Base-by-base conservation (phyloP, 35 echinoderm and acorn worm genomes). In the Ptychodera flava region DNA sequence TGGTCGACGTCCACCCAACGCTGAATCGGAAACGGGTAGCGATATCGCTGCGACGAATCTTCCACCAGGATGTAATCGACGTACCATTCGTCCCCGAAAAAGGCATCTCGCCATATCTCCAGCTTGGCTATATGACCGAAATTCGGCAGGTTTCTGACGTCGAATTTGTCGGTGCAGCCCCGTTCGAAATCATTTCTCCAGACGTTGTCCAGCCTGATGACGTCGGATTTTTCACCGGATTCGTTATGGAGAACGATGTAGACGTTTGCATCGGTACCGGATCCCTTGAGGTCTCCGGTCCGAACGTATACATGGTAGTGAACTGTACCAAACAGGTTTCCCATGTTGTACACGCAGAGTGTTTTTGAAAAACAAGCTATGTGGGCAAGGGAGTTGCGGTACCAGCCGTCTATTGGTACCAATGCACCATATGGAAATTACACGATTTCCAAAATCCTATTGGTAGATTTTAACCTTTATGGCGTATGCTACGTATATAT, bases 181-280 rank as follows among this genome's bases (percentile, higher is more conserved):
- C 84, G 32, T 82, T 95, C 93, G 78, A 95, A 92, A 33, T 95
- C 93, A 75, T 95, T 85, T 35, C 78, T 85, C 81, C 86, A 95
- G 1, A 30, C 0, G 31, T 32, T 64, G 83, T 95, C 93, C n/a
- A 95, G 37, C 1, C 86, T 81, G 52, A 92, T 76, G 36, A 82
- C 90, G 10, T 92, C 36, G 0, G 93, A 92, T 1, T 35, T 52
- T 22, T 85, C 52, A 0, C 90, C 90, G 14, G 76, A 38, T 16
- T 33, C 35, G 77, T 95, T 85, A 78, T 77, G 29, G 1, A 95
- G 84, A 29, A 83, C 84, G 16, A 95, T 89, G 36, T 89, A 80
- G 6, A 95, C 88, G 35, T 92, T 95, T 0, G 93, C 82, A 76
- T 95, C 90, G 28, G 90, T 95, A 0, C 93, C 93, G 0, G 93